These are phyloP conservation scores for Champsocephalus esox DNA, from an alignment of 2,797 vertebrate genomes.

Conservation along the genomic window DNA sequence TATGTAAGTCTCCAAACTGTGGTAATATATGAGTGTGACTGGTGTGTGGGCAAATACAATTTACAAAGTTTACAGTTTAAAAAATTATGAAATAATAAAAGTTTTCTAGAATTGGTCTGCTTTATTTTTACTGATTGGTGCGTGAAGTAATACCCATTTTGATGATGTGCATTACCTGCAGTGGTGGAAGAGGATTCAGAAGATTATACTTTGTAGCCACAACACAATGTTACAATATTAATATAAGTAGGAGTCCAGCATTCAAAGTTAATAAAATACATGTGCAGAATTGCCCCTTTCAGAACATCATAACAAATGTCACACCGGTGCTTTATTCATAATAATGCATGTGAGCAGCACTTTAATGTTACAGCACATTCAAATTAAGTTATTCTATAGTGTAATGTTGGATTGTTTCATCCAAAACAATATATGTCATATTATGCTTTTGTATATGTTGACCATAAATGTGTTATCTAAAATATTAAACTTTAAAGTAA, in stretches of 20 bases:
- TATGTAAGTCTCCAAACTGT: slow-evolving; percentile 16
- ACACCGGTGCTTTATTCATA: background rate
- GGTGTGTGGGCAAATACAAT: slow-evolving; percentile 5
- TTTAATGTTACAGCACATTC: background rate
- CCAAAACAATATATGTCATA: background rate
- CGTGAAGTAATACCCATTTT: slow-evolving; percentile 21
- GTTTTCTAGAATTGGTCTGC: background rate
- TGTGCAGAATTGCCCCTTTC: background rate
- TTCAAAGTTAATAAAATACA: slow-evolving; percentile 1
- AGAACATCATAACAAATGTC: background rate
- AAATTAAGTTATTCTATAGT: background rate
- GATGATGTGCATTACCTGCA: slow-evolving; percentile 22
- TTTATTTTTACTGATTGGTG: slow-evolving; percentile 7
- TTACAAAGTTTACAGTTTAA: slow-evolving; percentile 11
- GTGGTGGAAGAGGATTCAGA: slow-evolving; percentile 6
- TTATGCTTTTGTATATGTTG: background rate
- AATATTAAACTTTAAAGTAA: background rate
- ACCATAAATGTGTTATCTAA: background rate
- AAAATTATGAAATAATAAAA: slow-evolving; percentile 7
- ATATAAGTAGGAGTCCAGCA: background rate
- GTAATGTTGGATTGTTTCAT: background rate
- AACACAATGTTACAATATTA: slow-evolving; percentile 9
- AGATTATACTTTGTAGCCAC: background rate
- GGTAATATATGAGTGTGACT: slow-evolving; percentile 13
- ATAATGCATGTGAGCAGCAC: background rate